Evolutionary conservation across 2,113 vertebrate genomes (phyloP).

Genomic region (Peromyscus maniculatus): DNA sequence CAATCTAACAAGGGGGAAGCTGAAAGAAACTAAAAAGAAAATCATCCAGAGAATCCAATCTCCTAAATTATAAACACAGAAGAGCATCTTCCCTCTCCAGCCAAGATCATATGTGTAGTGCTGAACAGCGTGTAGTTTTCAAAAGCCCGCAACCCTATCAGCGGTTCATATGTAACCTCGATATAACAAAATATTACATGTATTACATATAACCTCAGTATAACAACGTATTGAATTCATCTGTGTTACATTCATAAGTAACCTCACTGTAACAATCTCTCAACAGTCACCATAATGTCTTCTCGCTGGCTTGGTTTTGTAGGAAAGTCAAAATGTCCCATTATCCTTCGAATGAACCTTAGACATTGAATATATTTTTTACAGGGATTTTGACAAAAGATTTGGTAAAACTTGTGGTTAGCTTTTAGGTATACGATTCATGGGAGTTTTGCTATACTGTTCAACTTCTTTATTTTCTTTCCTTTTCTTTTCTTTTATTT

Average conservation of each 20-base stretch:
- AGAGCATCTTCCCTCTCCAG: neutral
- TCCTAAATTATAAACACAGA: constrained; percentile 49
- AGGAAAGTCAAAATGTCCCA: constrained; percentile 39
- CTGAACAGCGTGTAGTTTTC: neutral
- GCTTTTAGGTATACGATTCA: constrained; percentile 39
- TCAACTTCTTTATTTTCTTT: constrained; percentile 13
- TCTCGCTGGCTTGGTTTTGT: constrained; percentile 3
- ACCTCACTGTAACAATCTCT: constrained; percentile 33
- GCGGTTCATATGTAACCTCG: neutral
- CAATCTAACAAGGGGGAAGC: constrained; percentile 28
- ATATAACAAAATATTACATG: neutral
- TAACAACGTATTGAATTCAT: neutral
- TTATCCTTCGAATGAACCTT: neutral
- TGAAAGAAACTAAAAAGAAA: constrained; percentile 24
- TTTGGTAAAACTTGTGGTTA: constrained; percentile 28
- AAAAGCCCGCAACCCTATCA: constrained; percentile 39
- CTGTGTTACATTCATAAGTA: neutral
- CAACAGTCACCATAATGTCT: constrained; percentile 33
- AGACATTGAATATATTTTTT: constrained; percentile 41
- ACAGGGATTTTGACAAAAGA: constrained; percentile 58
- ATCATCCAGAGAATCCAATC: constrained; percentile 19
- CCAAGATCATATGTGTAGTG: constrained; percentile 28
- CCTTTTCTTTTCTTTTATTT: too few species aligned
- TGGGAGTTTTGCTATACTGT: constrained; percentile 35
- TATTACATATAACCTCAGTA: neutral